Evolutionary conservation across 2,888 invertebrate genomes (phyloP).

Genomic region (Pristionchus japonicus): DNA sequence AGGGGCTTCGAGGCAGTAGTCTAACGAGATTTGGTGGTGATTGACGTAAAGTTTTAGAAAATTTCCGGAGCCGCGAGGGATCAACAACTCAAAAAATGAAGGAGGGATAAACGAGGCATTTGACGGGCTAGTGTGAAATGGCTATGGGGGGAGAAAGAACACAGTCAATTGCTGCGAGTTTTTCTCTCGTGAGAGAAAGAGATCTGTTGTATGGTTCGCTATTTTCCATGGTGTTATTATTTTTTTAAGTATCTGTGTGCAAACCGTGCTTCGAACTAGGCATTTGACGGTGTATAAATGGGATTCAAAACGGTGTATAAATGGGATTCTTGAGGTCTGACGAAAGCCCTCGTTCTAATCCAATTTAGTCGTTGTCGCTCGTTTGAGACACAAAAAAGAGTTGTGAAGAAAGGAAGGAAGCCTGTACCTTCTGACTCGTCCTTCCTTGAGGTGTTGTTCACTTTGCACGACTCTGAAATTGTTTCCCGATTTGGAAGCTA

Average conservation of each 20-base stretch:
- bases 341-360: background rate
- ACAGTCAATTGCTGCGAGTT: background rate
- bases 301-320: background rate
- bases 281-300: too few relatives aligned
- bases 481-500: too few relatives aligned
- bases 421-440: background rate
- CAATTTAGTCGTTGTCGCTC: slow-evolving; percentile 11
- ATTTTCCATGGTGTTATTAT: background rate
- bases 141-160: background rate
- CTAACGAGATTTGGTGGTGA: background rate
- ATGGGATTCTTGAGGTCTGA: background rate
- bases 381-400: slow-evolving; percentile 23
- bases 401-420: background rate
- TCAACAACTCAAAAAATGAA: slow-evolving; percentile 12
- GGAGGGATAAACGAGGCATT: background rate
- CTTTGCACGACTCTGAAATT: background rate
- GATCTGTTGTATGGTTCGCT: background rate
- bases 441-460: background rate
- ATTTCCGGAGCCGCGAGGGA: slow-evolving; percentile 10
- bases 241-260: background rate
- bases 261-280: background rate
- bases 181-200: background rate
- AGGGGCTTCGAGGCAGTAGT: background rate
- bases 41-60: background rate
- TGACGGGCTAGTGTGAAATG: background rate